Evolutionary conservation across 2,797 vertebrate genomes (phyloP).

Genomic region (Notamacropus eugenii): DNA sequence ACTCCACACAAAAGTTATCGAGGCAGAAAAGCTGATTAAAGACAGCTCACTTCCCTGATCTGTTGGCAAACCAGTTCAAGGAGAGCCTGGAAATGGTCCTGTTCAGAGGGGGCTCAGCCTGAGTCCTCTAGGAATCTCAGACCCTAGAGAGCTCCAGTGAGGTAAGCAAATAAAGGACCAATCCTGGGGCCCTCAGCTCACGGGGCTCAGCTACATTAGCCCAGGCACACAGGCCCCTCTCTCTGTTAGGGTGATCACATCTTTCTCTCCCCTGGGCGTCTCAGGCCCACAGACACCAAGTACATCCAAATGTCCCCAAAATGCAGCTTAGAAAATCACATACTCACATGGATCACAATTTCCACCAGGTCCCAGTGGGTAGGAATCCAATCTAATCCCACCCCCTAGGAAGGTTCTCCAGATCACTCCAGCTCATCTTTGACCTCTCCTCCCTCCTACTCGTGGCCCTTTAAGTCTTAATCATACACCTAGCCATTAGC

Average conservation of each 20-base stretch:
- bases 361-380: background rate
- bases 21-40: slow-evolving; percentile 26
- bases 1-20: background rate
- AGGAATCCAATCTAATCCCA: background rate
- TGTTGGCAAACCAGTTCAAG: background rate
- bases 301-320: background rate
- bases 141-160: background rate
- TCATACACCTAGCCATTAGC: background rate
- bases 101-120: background rate
- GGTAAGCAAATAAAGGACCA: background rate
- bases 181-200: background rate
- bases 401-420: background rate
- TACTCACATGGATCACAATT: background rate
- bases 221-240: background rate
- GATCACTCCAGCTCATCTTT: background rate
- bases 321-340: background rate
- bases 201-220: background rate
- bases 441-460: background rate
- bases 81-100: background rate
- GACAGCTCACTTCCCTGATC: background rate
- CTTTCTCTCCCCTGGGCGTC: background rate
- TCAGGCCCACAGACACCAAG: background rate
- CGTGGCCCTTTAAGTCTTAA: background rate
- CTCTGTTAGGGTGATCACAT: background rate
- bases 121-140: background rate